Evolutionary conservation across 92 coral and sea anemone species (phyloP).

Genomic region (Palythoa caribaeorum): DNA sequence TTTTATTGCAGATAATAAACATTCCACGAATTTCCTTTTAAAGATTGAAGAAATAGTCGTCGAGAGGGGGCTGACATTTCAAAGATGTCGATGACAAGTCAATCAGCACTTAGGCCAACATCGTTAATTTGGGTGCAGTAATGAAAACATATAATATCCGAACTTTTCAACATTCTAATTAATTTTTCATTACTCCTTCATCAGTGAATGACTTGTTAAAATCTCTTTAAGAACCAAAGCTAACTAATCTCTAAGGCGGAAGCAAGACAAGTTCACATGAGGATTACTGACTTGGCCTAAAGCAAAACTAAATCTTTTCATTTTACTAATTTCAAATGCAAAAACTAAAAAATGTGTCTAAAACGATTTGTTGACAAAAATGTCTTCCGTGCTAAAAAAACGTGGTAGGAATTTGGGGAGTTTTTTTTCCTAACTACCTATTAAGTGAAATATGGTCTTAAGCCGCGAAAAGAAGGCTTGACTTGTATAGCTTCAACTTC

Average conservation of each 20-base stretch:
- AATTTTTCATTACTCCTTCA: constrained; percentile 55
- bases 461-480: not conserved
- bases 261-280: constrained; percentile 14
- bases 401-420: not conserved
- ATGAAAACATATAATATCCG: constrained; percentile 36
- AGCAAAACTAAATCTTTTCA: not conserved
- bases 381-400: not conserved
- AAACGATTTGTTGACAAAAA: not conserved
- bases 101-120: constrained; percentile 27
- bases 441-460: not conserved
- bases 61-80: constrained; percentile 26
- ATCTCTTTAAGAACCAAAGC: constrained; percentile 28
- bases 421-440: not conserved
- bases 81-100: constrained; percentile 44
- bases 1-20: not conserved
- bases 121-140: constrained; percentile 28
- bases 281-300: not conserved
- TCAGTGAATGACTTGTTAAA: constrained; percentile 52
- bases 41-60: constrained; percentile 4
- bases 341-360: not conserved
- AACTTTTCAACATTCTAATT: constrained; percentile 50
- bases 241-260: constrained; percentile 32
- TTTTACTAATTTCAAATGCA: not conserved
- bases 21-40: constrained; percentile 9
- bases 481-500: not conserved